A percentile compares a stretch with the other conserved stretches of the same genome.
phyloP scores from a whole-genome alignment of 2,797 vertebrate genomes.

The Oreochromis grahami region DNA sequence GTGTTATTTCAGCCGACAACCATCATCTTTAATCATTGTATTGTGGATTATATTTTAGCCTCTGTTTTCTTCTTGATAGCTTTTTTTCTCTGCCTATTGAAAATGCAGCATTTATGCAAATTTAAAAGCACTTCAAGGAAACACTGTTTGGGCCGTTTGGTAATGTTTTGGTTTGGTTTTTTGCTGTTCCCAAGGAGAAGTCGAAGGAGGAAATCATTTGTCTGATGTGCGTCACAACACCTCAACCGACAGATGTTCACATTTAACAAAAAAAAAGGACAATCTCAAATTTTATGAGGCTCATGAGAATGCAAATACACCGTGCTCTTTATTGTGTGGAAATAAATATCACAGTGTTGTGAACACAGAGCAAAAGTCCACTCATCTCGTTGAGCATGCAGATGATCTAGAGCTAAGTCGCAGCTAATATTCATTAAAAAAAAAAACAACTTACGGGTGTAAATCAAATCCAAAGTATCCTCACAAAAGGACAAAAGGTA shows the following conservation, averaged over 20 bases:
- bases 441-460: background rate
- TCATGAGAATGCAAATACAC: background rate
- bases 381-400: background rate
- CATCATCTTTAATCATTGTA: background rate
- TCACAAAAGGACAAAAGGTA: background rate
- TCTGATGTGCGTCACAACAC: background rate
- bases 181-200: background rate
- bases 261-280: background rate
- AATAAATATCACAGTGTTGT: background rate
- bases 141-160: background rate
- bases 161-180: background rate
- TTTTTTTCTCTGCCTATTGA: background rate
- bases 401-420: background rate
- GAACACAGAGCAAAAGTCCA: background rate
- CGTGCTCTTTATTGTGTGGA: background rate
- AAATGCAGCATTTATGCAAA: background rate
- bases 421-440: background rate
- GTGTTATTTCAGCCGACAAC: background rate
- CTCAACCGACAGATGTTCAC: background rate
- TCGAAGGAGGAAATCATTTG: background rate
- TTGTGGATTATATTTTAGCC: background rate
- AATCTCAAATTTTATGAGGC: background rate
- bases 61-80: background rate
- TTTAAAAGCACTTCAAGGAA: background rate
- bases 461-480: slow-evolving; percentile 2